Conservation (phyloP, 1,140 invertebrate genomes). For the Drosophila rufa region DNA sequence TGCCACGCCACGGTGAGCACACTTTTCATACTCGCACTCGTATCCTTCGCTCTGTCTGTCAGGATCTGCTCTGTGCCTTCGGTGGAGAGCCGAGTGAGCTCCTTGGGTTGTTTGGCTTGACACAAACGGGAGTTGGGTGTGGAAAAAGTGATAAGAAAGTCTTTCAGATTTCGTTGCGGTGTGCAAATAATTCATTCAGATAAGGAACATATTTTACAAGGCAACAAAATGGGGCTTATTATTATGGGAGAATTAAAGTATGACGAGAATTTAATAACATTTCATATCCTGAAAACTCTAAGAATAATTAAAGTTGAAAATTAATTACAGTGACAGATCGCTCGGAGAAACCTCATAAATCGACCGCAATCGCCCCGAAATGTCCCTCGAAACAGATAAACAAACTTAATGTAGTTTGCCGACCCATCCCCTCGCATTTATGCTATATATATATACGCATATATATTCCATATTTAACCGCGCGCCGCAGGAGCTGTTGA, state of each 20-base stretch:
- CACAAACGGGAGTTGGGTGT: slow-evolving; percentile 11
- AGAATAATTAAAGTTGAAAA: background rate
- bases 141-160: slow-evolving; percentile 11
- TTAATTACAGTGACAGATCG: background rate
- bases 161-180: slow-evolving; percentile 10
- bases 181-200: slow-evolving; percentile 9
- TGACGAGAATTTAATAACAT: background rate
- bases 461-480: slow-evolving; percentile 37
- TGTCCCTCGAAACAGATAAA: slow-evolving; percentile 3
- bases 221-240: background rate
- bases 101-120: too few relatives aligned
- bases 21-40: slow-evolving; percentile 29
- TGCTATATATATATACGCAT: slow-evolving; percentile 1
- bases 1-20: slow-evolving; percentile 38
- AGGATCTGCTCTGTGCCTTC: slow-evolving; percentile 11
- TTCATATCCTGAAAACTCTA: background rate
- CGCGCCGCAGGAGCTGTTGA: slow-evolving; percentile 30
- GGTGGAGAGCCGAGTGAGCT: background rate
- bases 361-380: background rate
- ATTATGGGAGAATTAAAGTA: background rate
- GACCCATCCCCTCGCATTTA: background rate
- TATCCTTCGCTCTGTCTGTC: slow-evolving; percentile 21
- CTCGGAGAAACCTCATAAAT: background rate
- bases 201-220: background rate
- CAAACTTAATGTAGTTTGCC: slow-evolving; percentile 28